These are phyloP conservation scores for Omphaloscelis lunosa DNA, from an alignment of 2,888 invertebrate species.

Conservation along the genomic window DNA sequence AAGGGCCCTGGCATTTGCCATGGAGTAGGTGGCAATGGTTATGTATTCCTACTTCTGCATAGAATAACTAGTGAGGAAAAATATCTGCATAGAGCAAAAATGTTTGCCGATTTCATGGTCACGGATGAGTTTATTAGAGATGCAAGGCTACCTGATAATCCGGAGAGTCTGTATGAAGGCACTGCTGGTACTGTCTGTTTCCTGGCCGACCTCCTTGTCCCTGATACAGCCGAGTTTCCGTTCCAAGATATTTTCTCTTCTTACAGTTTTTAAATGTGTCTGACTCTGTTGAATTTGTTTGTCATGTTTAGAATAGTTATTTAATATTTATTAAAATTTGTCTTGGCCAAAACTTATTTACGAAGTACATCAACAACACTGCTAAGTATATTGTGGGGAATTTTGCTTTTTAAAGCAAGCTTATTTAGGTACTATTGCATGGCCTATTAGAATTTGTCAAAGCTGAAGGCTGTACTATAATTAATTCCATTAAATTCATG, in stretches of 20 bases:
- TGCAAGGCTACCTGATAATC: conserved; percentile 94
- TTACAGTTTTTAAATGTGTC: conserved; percentile 63
- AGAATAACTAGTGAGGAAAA: conserved; percentile 93
- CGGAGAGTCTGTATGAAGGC: conserved; percentile 96
- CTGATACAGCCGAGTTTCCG: conserved; percentile 94
- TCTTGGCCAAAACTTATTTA: conserved; percentile 24
- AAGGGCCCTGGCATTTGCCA: conserved; percentile 98
- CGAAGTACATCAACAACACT: background rate
- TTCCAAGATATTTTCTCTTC: conserved; percentile 93
- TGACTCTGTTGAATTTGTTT: conserved; percentile 37
- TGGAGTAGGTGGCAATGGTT: conserved; percentile 96
- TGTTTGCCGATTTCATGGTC: conserved; percentile 94
- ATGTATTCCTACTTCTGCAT: conserved; percentile 94
- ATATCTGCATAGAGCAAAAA: conserved; percentile 93
- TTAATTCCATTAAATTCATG: conserved; percentile 1
- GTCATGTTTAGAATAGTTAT: conserved; percentile 46
- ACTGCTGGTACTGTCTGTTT: conserved; percentile 96
- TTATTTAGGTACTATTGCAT: conserved; percentile 42
- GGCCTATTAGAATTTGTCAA: conserved; percentile 35
- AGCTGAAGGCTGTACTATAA: conserved; percentile 1
- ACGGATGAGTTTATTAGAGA: conserved; percentile 92
- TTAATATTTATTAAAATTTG: conserved; percentile 67
- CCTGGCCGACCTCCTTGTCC: conserved; percentile 93
- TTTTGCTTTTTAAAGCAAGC: background rate
- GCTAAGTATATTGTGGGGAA: conserved; percentile 10